Evolutionary conservation across 2,888 invertebrate species (phyloP).

Genomic region (Perizoma flavofasciatum): DNA sequence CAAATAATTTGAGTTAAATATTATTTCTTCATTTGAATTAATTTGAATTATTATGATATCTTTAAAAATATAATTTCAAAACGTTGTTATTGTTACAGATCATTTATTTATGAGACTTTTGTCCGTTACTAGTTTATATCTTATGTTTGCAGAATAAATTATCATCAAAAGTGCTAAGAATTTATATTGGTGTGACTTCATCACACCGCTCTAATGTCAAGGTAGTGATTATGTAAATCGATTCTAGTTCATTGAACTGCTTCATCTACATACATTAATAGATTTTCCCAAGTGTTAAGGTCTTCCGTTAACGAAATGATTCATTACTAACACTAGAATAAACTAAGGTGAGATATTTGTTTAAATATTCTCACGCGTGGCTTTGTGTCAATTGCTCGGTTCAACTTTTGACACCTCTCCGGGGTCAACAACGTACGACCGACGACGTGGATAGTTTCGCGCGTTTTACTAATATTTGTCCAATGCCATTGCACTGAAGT

Average conservation of each 20-base stretch:
- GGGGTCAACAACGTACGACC: constrained; percentile 61
- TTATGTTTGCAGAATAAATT: constrained; percentile 6
- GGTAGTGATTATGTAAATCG: constrained; percentile 66
- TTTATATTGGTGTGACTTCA: constrained; percentile 28
- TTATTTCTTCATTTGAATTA: constrained; percentile 35
- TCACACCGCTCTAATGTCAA: constrained; percentile 43
- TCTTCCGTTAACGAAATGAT: constrained; percentile 78
- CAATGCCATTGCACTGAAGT: constrained; percentile 58
- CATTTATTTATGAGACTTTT: constrained; percentile 33
- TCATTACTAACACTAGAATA: constrained; percentile 78
- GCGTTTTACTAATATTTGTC: constrained; percentile 67
- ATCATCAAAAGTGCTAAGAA: constrained; percentile 17
- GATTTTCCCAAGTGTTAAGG: constrained; percentile 68
- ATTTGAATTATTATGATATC: constrained; percentile 40
- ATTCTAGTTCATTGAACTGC: constrained; percentile 56
- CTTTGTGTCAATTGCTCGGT: constrained; percentile 72
- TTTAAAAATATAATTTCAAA: constrained; percentile 17
- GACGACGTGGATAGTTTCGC: constrained; percentile 60
- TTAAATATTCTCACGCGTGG: constrained; percentile 80
- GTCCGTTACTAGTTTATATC: constrained; percentile 11
- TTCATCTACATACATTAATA: constrained; percentile 58
- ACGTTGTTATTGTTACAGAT: constrained; percentile 37
- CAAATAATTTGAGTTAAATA: constrained; percentile 25
- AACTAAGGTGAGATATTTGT: constrained; percentile 76
- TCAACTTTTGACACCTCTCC: constrained; percentile 75